These are phyloP conservation scores for Platichthys flesus DNA, from an alignment of 2,113 vertebrate species.

Conservation along the genomic window DNA sequence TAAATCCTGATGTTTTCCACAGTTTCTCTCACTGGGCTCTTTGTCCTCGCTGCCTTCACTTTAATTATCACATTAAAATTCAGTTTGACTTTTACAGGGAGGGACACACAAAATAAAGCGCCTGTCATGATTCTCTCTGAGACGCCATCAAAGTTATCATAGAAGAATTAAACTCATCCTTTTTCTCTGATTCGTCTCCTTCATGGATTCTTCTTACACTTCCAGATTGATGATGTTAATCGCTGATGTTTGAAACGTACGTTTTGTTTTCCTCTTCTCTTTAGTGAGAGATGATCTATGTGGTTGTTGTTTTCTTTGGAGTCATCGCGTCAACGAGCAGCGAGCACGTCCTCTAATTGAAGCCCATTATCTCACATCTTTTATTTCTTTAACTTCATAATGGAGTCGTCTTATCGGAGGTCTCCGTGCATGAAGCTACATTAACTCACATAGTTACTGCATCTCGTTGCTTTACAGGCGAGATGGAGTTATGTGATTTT, in stretches of 20 bases:
- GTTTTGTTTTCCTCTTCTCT: neutral
- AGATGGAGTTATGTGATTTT: neutral
- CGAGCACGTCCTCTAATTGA: conserved; percentile 20
- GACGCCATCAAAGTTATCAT: no score
- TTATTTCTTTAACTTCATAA: conserved; percentile 10
- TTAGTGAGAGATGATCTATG: conserved; percentile 24
- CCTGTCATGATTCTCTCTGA: no score
- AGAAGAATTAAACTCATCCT: no score
- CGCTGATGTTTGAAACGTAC: neutral
- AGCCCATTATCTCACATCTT: conserved; percentile 34
- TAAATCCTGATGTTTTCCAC: no score
- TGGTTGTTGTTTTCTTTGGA: conserved; percentile 37
- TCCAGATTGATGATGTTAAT: neutral
- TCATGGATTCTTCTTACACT: neutral
- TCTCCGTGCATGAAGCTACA: conserved; percentile 1
- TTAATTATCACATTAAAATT: neutral
- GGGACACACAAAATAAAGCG: no score
- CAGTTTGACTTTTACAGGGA: neutral
- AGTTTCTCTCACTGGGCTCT: neutral
- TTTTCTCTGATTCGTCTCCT: neutral
- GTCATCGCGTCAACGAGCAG: conserved; percentile 7
- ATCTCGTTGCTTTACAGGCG: neutral
- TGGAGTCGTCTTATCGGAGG: conserved; percentile 37
- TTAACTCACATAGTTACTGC: neutral
- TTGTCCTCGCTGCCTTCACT: neutral